These are phyloP conservation scores for Chionodraco myersi DNA, from an alignment of 2,113 vertebrate genomes.

Conservation along the genomic window DNA sequence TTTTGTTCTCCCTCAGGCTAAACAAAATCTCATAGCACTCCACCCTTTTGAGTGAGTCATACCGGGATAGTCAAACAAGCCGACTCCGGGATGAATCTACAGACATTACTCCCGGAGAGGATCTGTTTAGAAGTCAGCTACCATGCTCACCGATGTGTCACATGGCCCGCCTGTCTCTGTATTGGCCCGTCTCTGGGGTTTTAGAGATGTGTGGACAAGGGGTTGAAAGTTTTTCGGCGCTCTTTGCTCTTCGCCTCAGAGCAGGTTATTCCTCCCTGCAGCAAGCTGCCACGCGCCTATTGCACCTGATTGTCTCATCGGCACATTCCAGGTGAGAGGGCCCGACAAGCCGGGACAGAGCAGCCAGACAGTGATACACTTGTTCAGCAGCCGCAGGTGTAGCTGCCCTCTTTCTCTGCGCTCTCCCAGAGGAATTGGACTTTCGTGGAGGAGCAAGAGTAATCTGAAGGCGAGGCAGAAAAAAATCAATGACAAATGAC, in stretches of 20 bases:
- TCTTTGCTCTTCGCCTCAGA: constrained; percentile 79
- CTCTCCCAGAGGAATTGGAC: constrained; percentile 82
- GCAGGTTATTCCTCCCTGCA: constrained; percentile 84
- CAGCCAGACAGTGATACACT: constrained; percentile 94
- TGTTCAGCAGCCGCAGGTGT: constrained; percentile 97
- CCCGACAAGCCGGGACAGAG: constrained; percentile 87
- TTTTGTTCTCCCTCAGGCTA: constrained; percentile 79
- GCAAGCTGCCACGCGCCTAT: constrained; percentile 94
- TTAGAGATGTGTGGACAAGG: constrained; percentile 36
- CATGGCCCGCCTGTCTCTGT: constrained; percentile 4
- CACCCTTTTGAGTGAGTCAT: constrained; percentile 79
- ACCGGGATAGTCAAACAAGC: constrained; percentile 67
- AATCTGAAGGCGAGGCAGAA: constrained; percentile 46
- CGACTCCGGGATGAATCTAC: constrained; percentile 36
- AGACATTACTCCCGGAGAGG: constrained; percentile 33
- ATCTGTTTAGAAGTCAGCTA: constrained; percentile 74
- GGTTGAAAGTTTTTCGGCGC: constrained; percentile 31
- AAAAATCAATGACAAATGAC: constrained; percentile 64
- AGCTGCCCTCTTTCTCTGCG: constrained; percentile 83
- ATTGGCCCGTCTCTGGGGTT: constrained; percentile 28
- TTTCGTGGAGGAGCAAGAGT: constrained; percentile 80
- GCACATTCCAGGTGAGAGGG: constrained; percentile 91
- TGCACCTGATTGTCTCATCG: constrained; percentile 97
- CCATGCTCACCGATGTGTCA: constrained; percentile 26
- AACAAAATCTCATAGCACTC: constrained; percentile 76